Conservation (phyloP, 2,113 vertebrate species). For the Kryptolebias marmoratus region DNA sequence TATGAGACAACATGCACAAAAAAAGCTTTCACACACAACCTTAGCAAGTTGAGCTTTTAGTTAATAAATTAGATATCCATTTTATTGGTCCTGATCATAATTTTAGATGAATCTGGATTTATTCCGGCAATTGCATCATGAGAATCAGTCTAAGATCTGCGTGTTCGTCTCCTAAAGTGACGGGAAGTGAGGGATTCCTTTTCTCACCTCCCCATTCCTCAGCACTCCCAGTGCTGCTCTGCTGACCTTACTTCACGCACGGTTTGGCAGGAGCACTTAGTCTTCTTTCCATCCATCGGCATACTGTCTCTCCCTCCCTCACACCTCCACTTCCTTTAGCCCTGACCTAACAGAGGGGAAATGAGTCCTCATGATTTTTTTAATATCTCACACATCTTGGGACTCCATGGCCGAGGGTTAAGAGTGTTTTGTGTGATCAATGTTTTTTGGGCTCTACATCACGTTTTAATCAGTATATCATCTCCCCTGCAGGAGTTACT, state of each 20-base stretch:
- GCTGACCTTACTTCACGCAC: slow-evolving; percentile 65
- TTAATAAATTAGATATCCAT: neutral
- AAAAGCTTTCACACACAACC: slow-evolving; percentile 14
- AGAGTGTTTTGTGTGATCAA: slow-evolving; percentile 63
- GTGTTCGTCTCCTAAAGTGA: slow-evolving; percentile 17
- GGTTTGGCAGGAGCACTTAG: slow-evolving; percentile 61
- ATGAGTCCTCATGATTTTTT: slow-evolving; percentile 67
- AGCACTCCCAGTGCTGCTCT: slow-evolving; percentile 22
- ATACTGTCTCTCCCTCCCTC: slow-evolving; percentile 32
- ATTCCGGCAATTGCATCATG: neutral
- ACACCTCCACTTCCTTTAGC: slow-evolving; percentile 29
- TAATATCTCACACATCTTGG: slow-evolving; percentile 62
- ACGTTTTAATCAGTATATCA: slow-evolving; percentile 70
- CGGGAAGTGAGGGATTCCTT: slow-evolving; percentile 13
- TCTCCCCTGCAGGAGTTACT: slow-evolving; percentile 28
- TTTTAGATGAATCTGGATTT: neutral
- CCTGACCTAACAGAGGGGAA: slow-evolving; percentile 36
- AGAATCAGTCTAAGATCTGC: slow-evolving; percentile 11
- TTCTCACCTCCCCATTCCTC: slow-evolving; percentile 13
- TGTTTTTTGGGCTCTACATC: slow-evolving; percentile 65
- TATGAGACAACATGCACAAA: neutral
- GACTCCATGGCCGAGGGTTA: slow-evolving; percentile 46
- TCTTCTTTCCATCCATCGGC: slow-evolving; percentile 36
- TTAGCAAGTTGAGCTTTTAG: neutral
- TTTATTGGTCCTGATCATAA: neutral